phyloP scores from a whole-genome alignment of 1,140 invertebrate species.

The Bombus waltoni region DNA sequence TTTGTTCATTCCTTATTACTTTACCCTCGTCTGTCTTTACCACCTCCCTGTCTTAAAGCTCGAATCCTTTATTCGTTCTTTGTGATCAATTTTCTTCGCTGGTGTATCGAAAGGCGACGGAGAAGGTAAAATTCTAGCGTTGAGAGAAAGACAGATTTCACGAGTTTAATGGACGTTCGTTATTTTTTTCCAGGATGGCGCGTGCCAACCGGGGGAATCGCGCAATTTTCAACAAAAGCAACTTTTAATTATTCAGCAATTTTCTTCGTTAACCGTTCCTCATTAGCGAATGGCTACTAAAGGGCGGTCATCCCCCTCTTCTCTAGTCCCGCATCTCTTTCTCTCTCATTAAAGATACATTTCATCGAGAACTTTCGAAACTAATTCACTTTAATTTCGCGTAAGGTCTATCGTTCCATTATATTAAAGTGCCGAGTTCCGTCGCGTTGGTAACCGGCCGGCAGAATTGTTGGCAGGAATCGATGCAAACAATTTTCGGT shows the following conservation, averaged over 20 bases:
- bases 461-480: neutral
- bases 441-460: neutral
- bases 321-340: neutral
- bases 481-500: neutral
- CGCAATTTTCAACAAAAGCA: constrained; percentile 53
- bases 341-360: constrained; percentile 60
- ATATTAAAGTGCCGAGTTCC: constrained; percentile 46
- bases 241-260: constrained; percentile 60
- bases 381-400: constrained; percentile 57
- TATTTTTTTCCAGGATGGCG: neutral
- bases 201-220: constrained; percentile 5
- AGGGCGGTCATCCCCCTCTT: neutral
- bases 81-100: neutral
- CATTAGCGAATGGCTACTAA: constrained; percentile 61
- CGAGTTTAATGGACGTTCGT: neutral
- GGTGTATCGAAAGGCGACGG: neutral
- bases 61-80: no score
- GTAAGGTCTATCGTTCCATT: constrained; percentile 21
- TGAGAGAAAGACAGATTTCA: neutral
- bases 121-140: neutral
- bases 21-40: neutral
- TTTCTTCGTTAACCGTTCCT: constrained; percentile 61
- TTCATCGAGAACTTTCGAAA: constrained; percentile 55
- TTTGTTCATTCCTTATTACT: constrained; percentile 11
- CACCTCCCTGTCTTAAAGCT: no score